A percentile compares a stretch with the other conserved stretches of the same genome.
Evolutionary conservation across 2,797 vertebrate species (phyloP).

Genomic region (Pseudomugil tenellus): DNA sequence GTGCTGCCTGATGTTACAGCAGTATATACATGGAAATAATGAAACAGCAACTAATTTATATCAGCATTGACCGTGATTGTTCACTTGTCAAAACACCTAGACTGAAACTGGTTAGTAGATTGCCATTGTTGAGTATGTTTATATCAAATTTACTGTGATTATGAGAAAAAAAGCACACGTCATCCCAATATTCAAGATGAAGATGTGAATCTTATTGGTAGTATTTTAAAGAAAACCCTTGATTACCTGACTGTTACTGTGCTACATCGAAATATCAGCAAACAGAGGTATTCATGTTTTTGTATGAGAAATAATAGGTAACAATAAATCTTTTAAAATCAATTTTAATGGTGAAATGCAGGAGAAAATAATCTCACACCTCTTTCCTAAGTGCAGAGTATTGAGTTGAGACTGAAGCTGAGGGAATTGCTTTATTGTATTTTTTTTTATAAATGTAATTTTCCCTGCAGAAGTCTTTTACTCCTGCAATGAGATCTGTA

Average conservation of each 20-base stretch:
- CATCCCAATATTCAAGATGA: background rate
- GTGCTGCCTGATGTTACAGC: conserved; percentile 19
- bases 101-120: background rate
- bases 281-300: background rate
- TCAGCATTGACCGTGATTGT: background rate
- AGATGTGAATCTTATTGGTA: background rate
- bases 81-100: background rate
- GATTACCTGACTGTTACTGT: background rate
- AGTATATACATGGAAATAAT: background rate
- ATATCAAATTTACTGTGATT: background rate
- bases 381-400: conserved; percentile 27
- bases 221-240: background rate
- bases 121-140: background rate
- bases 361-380: conserved; percentile 15
- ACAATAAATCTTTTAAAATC: conserved; percentile 11
- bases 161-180: background rate
- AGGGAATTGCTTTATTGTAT: conserved; percentile 45
- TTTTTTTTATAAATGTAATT: conserved; percentile 49
- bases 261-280: background rate
- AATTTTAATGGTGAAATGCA: background rate
- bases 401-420: conserved; percentile 13
- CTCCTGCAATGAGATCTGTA: conserved; percentile 5
- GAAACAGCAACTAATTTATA: background rate
- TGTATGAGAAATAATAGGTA: conserved; percentile 18
- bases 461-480: conserved; percentile 27